These are phyloP conservation scores for Nansenia antarctica DNA, from an alignment of 2,113 vertebrate species.

Conservation along the genomic window DNA sequence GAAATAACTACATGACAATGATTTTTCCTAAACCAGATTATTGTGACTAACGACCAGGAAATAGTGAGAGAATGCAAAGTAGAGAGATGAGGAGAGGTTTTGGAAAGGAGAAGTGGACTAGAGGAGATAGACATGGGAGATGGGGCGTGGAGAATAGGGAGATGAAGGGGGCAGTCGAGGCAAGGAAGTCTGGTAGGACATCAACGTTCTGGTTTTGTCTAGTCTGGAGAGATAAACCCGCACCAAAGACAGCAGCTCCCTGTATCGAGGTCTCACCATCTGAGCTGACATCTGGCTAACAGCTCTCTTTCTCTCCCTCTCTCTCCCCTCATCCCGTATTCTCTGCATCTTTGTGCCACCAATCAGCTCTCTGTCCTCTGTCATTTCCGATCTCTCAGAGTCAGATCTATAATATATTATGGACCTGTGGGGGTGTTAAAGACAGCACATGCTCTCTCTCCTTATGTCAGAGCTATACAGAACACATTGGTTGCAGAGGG, in stretches of 20 bases:
- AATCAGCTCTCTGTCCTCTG: not conserved
- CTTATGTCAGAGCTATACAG: no score
- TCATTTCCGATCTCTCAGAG: not conserved
- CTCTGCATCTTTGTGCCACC: not conserved
- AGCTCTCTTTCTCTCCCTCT: slow-evolving; percentile 30
- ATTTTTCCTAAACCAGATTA: no score
- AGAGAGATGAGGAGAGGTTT: not conserved
- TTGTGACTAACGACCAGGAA: no score
- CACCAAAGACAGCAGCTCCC: not conserved
- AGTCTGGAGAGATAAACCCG: not conserved
- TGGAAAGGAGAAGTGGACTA: not conserved
- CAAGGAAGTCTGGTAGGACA: no score
- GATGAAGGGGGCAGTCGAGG: not conserved
- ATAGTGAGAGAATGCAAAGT: not conserved
- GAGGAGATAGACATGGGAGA: not conserved
- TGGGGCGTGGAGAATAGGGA: not conserved
- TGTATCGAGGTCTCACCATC: not conserved
- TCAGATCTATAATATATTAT: no score
- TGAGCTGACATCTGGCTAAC: slow-evolving; percentile 62
- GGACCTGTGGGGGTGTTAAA: no score
- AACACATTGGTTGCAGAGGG: no score
- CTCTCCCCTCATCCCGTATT: not conserved
- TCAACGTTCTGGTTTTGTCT: not conserved
- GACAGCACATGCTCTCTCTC: no score
- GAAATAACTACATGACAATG: no score